phyloP scores from a whole-genome alignment of 2,888 invertebrate genomes.

The Cephus sareptanus region DNA sequence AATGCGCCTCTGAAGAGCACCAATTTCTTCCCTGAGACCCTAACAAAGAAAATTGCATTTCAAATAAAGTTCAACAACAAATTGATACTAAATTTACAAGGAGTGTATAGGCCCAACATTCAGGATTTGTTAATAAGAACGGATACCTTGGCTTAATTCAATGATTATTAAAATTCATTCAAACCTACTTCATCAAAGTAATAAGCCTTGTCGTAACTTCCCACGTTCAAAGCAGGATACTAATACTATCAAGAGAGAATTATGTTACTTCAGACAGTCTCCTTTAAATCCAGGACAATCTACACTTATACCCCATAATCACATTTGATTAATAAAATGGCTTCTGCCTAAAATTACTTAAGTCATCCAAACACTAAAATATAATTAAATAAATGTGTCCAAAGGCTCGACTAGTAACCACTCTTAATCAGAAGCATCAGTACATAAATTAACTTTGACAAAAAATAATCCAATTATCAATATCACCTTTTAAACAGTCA shows the following conservation, averaged over 20 bases:
- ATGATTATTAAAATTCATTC: too few relatives aligned
- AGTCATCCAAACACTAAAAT: background rate
- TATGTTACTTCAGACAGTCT: background rate
- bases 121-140: too few relatives aligned
- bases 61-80: too few relatives aligned
- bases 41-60: conserved; percentile 55
- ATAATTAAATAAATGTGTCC: background rate
- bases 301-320: background rate
- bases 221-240: background rate
- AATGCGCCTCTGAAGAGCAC: conserved; percentile 78
- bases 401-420: background rate
- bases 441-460: background rate
- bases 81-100: too few relatives aligned
- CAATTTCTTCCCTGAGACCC: conserved; percentile 83
- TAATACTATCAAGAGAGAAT: background rate
- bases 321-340: background rate
- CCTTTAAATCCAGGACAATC: background rate
- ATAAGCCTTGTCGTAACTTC: background rate
- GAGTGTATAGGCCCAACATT: too few relatives aligned
- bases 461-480: too few relatives aligned
- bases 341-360: background rate
- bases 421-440: background rate
- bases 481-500: too few relatives aligned
- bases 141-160: too few relatives aligned
- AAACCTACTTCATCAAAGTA: background rate